phyloP scores from a whole-genome alignment of 2,888 invertebrate species.

The Ophion ventricosus region DNA sequence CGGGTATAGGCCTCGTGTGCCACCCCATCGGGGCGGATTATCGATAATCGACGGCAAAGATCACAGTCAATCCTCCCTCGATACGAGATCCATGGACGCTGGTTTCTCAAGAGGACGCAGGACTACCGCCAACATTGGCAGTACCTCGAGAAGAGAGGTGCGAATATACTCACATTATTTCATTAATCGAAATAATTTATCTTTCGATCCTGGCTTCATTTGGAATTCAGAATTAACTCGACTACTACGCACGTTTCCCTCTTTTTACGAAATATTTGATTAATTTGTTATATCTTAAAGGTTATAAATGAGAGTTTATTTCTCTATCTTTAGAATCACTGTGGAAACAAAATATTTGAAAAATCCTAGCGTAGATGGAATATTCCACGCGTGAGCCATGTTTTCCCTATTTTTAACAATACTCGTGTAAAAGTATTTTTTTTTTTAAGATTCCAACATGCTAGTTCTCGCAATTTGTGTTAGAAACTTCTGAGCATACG shows the following conservation, averaged over 20 bases:
- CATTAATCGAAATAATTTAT: neutral
- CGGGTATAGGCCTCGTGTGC: slow-evolving; percentile 86
- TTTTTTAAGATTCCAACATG: too few relatives aligned
- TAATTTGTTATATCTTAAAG: neutral
- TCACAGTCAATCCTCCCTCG: slow-evolving; percentile 86
- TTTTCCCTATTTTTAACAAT: too few relatives aligned
- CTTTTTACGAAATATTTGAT: neutral
- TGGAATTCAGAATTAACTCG: neutral
- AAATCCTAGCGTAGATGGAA: too few relatives aligned
- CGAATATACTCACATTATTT: slow-evolving; percentile 49
- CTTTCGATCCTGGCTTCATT: neutral
- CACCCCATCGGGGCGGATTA: slow-evolving; percentile 88
- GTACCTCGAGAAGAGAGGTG: slow-evolving; percentile 83
- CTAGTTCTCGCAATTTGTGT: too few relatives aligned
- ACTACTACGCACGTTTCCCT: neutral
- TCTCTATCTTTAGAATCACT: neutral
- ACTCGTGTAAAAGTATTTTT: too few relatives aligned
- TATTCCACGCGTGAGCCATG: too few relatives aligned
- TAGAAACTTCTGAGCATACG: too few relatives aligned
- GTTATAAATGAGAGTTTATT: neutral
- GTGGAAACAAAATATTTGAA: too few relatives aligned
- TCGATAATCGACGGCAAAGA: slow-evolving; percentile 79
- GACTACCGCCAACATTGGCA: slow-evolving; percentile 71
- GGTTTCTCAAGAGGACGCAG: slow-evolving; percentile 85
- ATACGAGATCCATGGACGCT: slow-evolving; percentile 94